phyloP scores from a whole-genome alignment of 2,888 invertebrate genomes.

The Timandra comae region DNA sequence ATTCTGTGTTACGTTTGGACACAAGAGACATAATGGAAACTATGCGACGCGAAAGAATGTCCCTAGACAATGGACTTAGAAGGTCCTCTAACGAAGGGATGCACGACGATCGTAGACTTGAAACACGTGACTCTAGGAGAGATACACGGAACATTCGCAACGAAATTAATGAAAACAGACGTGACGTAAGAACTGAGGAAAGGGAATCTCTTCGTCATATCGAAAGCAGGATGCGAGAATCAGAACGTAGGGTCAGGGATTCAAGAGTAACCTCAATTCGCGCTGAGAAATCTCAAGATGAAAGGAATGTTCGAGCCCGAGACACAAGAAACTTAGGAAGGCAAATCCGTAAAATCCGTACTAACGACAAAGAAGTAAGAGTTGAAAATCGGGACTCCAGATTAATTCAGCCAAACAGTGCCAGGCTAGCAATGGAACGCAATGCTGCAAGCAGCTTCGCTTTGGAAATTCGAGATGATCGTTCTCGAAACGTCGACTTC shows the following conservation, averaged over 20 bases:
- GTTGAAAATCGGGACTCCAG: neutral
- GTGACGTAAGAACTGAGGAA: neutral
- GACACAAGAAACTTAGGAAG: neutral
- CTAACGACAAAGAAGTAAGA: neutral
- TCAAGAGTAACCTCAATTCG: constrained; percentile 4
- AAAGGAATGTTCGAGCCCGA: constrained; percentile 4
- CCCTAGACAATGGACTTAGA: no score
- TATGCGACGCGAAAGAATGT: no score
- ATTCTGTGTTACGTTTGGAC: no score
- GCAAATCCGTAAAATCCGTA: neutral
- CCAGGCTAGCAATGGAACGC: constrained; percentile 5
- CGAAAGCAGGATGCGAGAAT: constrained; percentile 3
- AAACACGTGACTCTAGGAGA: constrained; percentile 3
- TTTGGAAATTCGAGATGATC: neutral
- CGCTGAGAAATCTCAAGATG: constrained; percentile 2
- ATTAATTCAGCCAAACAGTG: neutral
- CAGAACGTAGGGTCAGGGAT: constrained; percentile 7
- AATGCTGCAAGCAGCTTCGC: neutral
- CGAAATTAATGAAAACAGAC: constrained; percentile 1
- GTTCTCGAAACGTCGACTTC: neutral
- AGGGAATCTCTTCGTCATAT: neutral
- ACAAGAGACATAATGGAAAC: no score
- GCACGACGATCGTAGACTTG: constrained; percentile 4
- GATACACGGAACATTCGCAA: constrained; percentile 1
- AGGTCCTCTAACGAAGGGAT: constrained; percentile 8